Evolutionary conservation across 1,140 invertebrate species (phyloP), one percentile per base, ranked within the genome.

Genomic region (Whitmania pigra): DNA sequence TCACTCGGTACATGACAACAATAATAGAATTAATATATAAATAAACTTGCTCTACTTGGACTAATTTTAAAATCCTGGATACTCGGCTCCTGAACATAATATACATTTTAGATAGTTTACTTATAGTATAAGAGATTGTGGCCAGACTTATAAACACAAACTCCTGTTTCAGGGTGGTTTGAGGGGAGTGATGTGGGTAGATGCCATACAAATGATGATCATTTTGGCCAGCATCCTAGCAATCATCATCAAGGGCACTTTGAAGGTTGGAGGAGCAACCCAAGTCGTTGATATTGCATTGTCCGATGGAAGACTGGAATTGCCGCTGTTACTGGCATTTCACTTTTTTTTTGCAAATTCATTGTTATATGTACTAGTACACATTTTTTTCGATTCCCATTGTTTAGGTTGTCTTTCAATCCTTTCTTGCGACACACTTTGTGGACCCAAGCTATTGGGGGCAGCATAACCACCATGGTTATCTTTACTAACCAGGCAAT

Each of bases 401-500:
- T 11, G 22, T 27, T 22, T 67, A 91, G 90, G 78, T 87, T 91
- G 80, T 86, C 88, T 79, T 82, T 87, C 0, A 86, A 87, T 79
- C 90, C 89, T 0, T 89, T 88, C 0, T 86, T 87, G 0, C 85
- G 92, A n/a, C 91, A 94, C 77, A 91, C 89, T 13, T 89, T 93
- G 76, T 95, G 91, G 86, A 89, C 89, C 11, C 86, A 94, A 22
- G 85, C 89, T 11, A 83, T 95, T 71, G 92, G 92, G n/a, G 91
- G 91, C 0, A 88, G 89, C 22, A 88, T 93, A 73, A 92, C 91
- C 71, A 83, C 90, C 4, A 88, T 89, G 0, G 86, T 94, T 79
- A 93, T 92, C 78, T 91, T 90, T 75, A 88, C 90, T 36, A 94
- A 94, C 82, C 93, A 95, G 79, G 88, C 92, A 0, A 92, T 92